Evolutionary conservation across 2,113 vertebrate species (phyloP), one percentile per base, ranked within the genome.

Genomic region (Sinocyclocheilus rhinocerous): DNA sequence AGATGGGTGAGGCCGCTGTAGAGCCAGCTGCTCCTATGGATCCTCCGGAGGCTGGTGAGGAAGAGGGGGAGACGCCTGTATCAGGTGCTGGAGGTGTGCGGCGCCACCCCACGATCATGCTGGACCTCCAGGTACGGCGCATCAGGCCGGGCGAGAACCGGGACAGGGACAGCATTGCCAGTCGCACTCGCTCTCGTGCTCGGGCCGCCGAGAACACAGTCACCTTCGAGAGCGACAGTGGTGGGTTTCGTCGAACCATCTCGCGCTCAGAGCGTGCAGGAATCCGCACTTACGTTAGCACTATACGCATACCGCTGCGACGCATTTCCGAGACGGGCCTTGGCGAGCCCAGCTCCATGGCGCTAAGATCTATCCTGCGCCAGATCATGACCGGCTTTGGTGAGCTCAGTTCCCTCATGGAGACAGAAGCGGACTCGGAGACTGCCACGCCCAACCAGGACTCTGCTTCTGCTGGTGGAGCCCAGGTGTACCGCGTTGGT

Each of bases 331-430:
- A 98, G 90, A 96, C 95, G 0, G 96, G 97, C 45, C 91, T 97
- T 8, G 96, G 96, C 0, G 97, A 98, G 42, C 97, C 97, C 24
- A 97, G 97, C 8, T 97, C 96, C 2, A 95, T 95, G 3, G 96
- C 96, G n/a, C 93, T 98, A 75, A 95, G 95, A 8, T 98, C 97
- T 36, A 97, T 98, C 89, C 93, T 98, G 89, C 95, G 97, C 18
- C 97, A 99, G 92, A 97, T 99, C 76, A 97, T 98, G 97, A 97
- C 96, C 3, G 97, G 97, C 61, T 98, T 98, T 89, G 97, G 97
- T 86, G 97, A 99, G 82, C 91, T 98, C 83, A 98, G 96, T 89
- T 97, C 97, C 76, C 93, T 98, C 75, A 98, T 97, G 96, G 97
- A 98, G 92, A 97, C 96, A 0, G 97, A 98, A 88, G 96, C 97